Conservation (phyloP, 2,797 vertebrate species). For the Anas flavirostris region DNA sequence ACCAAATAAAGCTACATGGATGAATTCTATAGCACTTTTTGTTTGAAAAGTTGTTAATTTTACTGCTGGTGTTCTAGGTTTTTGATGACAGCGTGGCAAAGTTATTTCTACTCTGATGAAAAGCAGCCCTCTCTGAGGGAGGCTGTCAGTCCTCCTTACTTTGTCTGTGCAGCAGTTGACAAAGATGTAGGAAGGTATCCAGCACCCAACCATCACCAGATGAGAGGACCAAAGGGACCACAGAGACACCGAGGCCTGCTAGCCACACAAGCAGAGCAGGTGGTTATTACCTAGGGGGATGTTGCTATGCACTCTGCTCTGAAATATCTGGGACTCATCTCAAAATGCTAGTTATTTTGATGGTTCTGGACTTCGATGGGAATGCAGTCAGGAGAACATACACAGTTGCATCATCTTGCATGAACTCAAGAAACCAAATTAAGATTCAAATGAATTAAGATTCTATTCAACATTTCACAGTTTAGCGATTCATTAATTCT, state of each 20-base stretch:
- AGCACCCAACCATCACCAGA: fast-evolving
- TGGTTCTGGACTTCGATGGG: neutral
- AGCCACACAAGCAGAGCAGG: neutral
- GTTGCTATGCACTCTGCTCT: neutral
- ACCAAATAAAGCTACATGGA: neutral
- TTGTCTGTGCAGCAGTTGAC: neutral
- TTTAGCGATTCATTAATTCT: neutral
- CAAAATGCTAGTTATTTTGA: neutral
- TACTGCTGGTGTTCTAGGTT: neutral
- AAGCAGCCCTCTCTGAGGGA: neutral
- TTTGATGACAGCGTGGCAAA: neutral
- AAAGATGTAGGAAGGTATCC: neutral
- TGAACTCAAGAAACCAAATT: neutral
- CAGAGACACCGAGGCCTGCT: neutral
- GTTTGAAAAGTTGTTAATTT: neutral
- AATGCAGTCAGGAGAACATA: neutral
- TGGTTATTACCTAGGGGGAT: neutral
- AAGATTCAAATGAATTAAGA: neutral
- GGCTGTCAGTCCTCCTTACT: neutral
- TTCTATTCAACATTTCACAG: neutral
- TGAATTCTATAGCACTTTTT: neutral
- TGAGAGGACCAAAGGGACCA: neutral
- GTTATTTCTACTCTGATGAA: neutral
- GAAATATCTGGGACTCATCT: too few species aligned
- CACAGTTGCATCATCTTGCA: neutral